Percentiles rank a stretch among this genome's conserved stretches.
These are phyloP conservation scores for Mantis religiosa DNA, from an alignment of 2,888 invertebrate genomes.

Conservation along the genomic window DNA sequence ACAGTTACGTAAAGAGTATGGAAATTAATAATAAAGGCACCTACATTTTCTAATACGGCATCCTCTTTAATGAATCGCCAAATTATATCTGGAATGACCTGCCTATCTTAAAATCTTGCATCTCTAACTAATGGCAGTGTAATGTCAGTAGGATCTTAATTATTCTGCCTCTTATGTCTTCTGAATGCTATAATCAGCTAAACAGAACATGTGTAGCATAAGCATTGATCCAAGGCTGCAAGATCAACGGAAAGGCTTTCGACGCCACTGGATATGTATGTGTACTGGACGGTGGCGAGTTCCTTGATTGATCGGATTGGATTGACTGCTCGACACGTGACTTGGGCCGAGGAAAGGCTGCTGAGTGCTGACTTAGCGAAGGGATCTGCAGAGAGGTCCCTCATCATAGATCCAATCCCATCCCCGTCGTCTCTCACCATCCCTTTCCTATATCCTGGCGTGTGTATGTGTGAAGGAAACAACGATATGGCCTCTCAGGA, in stretches of 20 bases:
- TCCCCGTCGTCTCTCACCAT: not conserved
- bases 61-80: too few species aligned
- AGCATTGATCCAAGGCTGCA: too few species aligned
- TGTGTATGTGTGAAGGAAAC: not conserved
- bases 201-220: too few species aligned
- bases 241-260: not conserved
- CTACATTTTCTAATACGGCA: too few species aligned
- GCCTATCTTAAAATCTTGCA: too few species aligned
- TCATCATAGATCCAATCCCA: constrained; percentile 8
- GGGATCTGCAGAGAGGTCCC: not conserved
- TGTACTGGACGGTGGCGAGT: not conserved
- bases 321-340: constrained; percentile 11
- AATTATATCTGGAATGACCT: too few species aligned
- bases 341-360: not conserved
- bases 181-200: too few species aligned
- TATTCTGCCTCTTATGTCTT: too few species aligned
- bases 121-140: too few species aligned
- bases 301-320: constrained; percentile 15
- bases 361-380: not conserved
- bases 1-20: too few species aligned
- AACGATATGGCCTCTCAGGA: constrained; percentile 7
- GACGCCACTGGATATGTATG: not conserved
- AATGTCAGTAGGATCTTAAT: too few species aligned
- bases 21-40: too few species aligned
- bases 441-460: not conserved